Conservation (phyloP, 2,113 vertebrate genomes). For the Mormyrus lacerda region DNA sequence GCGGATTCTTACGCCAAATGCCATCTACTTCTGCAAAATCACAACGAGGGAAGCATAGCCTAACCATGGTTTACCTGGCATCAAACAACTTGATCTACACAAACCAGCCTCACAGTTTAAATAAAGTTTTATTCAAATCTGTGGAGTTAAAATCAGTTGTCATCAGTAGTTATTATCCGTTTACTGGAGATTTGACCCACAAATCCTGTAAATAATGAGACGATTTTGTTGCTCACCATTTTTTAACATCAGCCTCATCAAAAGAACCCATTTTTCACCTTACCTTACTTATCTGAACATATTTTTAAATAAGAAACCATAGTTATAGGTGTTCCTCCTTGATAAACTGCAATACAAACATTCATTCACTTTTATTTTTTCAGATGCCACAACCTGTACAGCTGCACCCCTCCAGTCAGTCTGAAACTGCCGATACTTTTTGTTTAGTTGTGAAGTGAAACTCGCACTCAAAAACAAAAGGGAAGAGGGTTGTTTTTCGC, state of each 20-base stretch:
- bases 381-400: not conserved
- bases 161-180: no score
- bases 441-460: not conserved
- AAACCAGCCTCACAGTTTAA: not conserved
- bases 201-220: not conserved
- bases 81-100: not conserved
- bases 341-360: not conserved
- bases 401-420: not conserved
- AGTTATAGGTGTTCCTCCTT: not conserved
- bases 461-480: not conserved
- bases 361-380: not conserved
- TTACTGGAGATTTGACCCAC: not conserved
- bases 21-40: not conserved
- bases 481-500: not conserved
- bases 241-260: not conserved
- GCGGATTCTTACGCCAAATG: not conserved
- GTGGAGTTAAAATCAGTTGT: no score
- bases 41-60: not conserved
- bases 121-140: not conserved
- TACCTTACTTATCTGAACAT: not conserved
- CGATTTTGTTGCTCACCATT: not conserved
- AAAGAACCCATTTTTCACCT: not conserved
- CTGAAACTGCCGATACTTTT: not conserved
- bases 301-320: not conserved
- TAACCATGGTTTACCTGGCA: not conserved